A percentile compares a stretch with the other conserved stretches of the same genome.
Conservation (phyloP, 2,888 invertebrate genomes). For the Andrena haemorrhoa region DNA sequence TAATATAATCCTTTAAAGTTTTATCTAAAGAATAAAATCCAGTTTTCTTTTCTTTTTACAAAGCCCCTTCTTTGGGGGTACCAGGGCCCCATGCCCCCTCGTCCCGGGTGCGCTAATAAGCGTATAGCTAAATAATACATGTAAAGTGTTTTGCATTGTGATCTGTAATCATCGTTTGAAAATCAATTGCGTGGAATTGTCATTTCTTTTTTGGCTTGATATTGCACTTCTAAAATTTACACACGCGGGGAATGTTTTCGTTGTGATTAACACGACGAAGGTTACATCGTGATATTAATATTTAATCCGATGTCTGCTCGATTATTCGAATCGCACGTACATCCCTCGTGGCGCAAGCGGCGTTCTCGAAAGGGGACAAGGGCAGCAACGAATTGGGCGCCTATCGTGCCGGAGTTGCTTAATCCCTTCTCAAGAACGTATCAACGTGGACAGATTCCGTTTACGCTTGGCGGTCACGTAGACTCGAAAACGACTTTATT, state of each 20-base stretch:
- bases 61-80: too few species aligned
- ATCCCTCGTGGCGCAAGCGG: constrained; percentile 59
- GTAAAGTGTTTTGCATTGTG: too few species aligned
- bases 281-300: constrained; percentile 35
- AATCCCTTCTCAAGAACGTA: constrained; percentile 42
- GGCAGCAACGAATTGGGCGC: constrained; percentile 64
- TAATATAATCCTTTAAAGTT: too few species aligned
- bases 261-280: background rate
- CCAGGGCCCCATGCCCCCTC: too few species aligned
- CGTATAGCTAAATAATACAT: too few species aligned
- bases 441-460: constrained; percentile 48
- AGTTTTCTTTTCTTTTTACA: too few species aligned
- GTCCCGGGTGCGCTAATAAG: too few species aligned
- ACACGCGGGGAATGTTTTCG: background rate
- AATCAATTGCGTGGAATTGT: too few species aligned
- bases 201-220: too few species aligned
- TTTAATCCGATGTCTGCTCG: constrained; percentile 38
- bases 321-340: constrained; percentile 56
- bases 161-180: too few species aligned
- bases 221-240: background rate
- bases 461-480: constrained; percentile 50
- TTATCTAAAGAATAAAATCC: too few species aligned
- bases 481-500: constrained; percentile 22
- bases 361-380: constrained; percentile 70
- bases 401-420: constrained; percentile 42